Conservation (phyloP, 2,797 vertebrate species). For the Limosa lapponica region DNA sequence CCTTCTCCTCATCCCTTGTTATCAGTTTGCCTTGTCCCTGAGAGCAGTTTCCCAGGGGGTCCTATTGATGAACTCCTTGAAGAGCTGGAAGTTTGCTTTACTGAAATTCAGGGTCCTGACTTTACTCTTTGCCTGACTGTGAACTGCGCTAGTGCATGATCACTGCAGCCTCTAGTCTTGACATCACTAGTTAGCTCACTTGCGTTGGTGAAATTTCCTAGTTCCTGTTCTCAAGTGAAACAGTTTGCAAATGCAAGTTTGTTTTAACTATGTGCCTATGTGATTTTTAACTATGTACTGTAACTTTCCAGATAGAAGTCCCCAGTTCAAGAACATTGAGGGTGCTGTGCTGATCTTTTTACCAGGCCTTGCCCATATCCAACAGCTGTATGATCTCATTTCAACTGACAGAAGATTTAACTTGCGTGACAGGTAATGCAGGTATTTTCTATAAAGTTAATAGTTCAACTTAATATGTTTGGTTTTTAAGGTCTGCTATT, state of each 20-base stretch:
- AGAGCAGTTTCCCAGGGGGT: not conserved
- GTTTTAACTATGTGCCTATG: not conserved
- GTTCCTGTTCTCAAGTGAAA: not conserved
- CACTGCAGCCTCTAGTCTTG: not conserved
- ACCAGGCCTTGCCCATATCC: slow-evolving; percentile 95
- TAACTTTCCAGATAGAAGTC: slow-evolving; percentile 83
- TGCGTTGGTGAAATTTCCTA: not conserved
- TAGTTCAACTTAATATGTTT: not conserved
- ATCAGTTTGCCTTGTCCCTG: not conserved
- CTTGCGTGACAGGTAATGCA: slow-evolving; percentile 83
- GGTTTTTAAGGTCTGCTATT: not conserved
- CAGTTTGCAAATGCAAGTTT: not conserved
- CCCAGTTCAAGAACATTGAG: slow-evolving; percentile 87
- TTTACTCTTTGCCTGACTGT: not conserved
- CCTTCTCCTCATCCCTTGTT: not conserved
- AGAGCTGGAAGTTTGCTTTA: not conserved
- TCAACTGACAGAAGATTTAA: slow-evolving; percentile 90
- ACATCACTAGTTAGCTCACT: not conserved
- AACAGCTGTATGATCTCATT: slow-evolving; percentile 91
- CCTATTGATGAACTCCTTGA: not conserved
- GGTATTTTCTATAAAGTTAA: not conserved
- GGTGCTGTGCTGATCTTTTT: slow-evolving; percentile 94
- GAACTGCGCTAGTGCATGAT: not conserved
- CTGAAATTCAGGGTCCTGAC: not conserved
- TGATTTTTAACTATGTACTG: not conserved